Base-by-base conservation (phyloP, 2,888 invertebrate genomes). In the Drosophila emarginata region DNA sequence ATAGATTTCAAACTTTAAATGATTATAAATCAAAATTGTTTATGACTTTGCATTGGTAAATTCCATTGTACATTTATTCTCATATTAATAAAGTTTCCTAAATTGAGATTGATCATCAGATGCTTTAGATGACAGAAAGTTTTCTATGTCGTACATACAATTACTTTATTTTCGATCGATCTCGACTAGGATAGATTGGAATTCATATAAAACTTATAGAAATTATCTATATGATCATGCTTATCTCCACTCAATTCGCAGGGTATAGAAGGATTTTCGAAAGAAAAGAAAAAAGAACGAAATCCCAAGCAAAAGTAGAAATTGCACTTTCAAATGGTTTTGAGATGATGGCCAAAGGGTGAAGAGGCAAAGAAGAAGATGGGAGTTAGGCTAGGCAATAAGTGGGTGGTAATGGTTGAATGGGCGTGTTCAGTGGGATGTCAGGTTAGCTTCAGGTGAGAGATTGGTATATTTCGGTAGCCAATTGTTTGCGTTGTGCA, bases 401-500 rank as follows among this genome's bases (percentile, higher is more conserved):
- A 9, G 2, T 45, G 45, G 45, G 15, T 45, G 4, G 45, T 6
- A n/a, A n/a, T 18, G 12, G 21, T 45, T 50, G 18, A 18, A 23
- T 5, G n/a, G 37, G 1, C 11, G 45, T 59, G 32, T 32, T 32
- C 32, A 32, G 32, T 39, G 57, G 53, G 4, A 11, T 15, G 32
- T 21, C 39, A 14, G 65, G 45, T 45, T 45, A 45, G 45, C 45
- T 45, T 45, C 45, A 45, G 45, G 45, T 45, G 71, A 72, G 66
- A 63, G 75, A 67, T 67, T 66, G 68, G 67, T 68, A 71, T 70
- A 76, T 78, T 77, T 60, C 68, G 37, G 21, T 57, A 67, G 76
- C 67, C 81, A 86, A 86, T 83, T 83, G 84, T 83, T 83, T 80
- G 84, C 74, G 72, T 72, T 86, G 83, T 83, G 80, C 80, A 81